phyloP scores from a whole-genome alignment of 2,797 vertebrate species.

The Phyllotis vaccarum region DNA sequence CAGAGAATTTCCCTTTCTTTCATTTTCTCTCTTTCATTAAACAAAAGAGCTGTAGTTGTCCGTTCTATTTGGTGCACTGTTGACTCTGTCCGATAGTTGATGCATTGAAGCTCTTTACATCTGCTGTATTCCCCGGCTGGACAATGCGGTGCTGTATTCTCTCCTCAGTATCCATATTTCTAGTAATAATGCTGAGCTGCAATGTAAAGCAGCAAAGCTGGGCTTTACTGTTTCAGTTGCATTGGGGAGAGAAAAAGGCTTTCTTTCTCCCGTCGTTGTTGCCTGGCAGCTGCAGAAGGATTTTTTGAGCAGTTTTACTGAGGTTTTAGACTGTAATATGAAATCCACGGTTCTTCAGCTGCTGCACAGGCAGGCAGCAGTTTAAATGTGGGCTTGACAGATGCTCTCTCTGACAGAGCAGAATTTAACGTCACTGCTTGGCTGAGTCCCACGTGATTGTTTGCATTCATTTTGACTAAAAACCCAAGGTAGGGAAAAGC shows the following conservation, averaged over 20 bases:
- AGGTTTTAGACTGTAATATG: conserved; percentile 86
- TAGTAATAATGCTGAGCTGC: conserved; percentile 77
- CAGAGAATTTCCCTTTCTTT: conserved; percentile 65
- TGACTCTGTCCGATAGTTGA: conserved; percentile 71
- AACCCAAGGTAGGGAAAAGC: conserved; percentile 87
- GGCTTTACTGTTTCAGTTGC: conserved; percentile 77
- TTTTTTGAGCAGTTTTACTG: conserved; percentile 71
- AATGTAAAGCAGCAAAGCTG: conserved; percentile 81
- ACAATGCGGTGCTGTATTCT: conserved; percentile 89
- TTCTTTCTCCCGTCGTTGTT: conserved; percentile 87
- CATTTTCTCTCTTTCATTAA: conserved; percentile 78
- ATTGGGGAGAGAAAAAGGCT: conserved; percentile 80
- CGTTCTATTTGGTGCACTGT: conserved; percentile 61
- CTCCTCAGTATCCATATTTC: conserved; percentile 90
- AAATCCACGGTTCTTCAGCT: conserved; percentile 86
- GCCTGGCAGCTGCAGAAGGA: conserved; percentile 89
- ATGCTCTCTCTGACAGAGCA: conserved; percentile 93
- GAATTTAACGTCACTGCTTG: conserved; percentile 92
- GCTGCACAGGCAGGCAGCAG: conserved; percentile 90
- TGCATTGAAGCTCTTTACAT: conserved; percentile 84
- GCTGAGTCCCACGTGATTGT: conserved; percentile 91
- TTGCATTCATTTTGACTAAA: conserved; percentile 91
- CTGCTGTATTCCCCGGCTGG: conserved; percentile 85
- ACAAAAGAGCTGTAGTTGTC: conserved; percentile 82
- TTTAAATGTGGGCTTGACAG: conserved; percentile 92